Percentiles rank a stretch among this genome's conserved stretches.
Conservation (phyloP, 2,888 invertebrate species). For the Nemurella pictetii region DNA sequence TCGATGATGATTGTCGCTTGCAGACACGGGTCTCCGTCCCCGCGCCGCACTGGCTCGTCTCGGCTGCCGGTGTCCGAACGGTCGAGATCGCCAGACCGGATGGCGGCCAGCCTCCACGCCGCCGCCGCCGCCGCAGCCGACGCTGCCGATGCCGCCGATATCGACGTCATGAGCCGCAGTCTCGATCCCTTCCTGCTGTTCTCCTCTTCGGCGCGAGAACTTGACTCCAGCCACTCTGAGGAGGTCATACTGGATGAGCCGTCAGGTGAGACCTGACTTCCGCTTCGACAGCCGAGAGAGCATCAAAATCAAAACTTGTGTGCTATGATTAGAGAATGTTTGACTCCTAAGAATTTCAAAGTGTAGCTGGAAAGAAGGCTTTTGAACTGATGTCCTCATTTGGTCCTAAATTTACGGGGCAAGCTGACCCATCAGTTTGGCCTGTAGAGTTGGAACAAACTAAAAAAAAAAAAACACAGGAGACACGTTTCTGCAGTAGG, state of each 20-base stretch:
- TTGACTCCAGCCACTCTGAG: conserved; percentile 5
- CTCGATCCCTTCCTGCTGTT: conserved; percentile 61
- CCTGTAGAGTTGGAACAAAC: no score
- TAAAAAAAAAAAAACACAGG: no score
- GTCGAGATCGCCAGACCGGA: conserved; percentile 70
- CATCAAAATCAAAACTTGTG: no score
- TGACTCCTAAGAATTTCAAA: no score
- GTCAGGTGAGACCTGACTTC: conserved; percentile 27
- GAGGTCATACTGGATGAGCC: conserved; percentile 25
- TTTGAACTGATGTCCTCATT: no score
- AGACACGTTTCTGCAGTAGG: no score
- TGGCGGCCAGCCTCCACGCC: conserved; percentile 71
- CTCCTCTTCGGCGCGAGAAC: conserved; percentile 15
- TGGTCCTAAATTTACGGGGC: no score
- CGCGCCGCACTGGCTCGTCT: conserved; percentile 8
- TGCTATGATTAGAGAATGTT: no score
- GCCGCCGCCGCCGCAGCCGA: conserved; percentile 47
- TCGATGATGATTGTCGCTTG: no score
- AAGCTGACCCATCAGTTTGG: no score
- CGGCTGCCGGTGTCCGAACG: conserved; percentile 39
- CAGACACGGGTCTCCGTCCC: conserved; percentile 24
- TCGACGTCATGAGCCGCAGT: conserved; percentile 62
- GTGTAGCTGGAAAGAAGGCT: no score
- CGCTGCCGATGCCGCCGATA: conserved; percentile 46
- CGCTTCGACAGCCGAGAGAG: no score